A percentile compares a stretch with the other conserved stretches of the same genome.
phyloP scores from a whole-genome alignment of 2,888 invertebrate species.

The Adela reaumurella region DNA sequence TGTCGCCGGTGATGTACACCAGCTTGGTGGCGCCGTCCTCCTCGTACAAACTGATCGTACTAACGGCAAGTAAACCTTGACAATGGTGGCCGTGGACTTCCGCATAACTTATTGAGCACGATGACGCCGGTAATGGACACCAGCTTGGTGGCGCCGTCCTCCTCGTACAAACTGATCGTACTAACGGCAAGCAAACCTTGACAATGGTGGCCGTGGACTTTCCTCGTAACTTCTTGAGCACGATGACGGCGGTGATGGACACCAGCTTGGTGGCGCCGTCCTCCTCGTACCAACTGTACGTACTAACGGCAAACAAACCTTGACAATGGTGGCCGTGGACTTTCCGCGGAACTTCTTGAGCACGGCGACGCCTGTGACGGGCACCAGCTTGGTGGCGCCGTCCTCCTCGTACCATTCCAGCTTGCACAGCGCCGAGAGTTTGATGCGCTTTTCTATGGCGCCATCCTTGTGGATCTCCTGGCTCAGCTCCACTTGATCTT shows the following conservation, averaged over 20 bases:
- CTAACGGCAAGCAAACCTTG: too few species aligned
- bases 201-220: too few species aligned
- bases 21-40: slow-evolving; percentile 58
- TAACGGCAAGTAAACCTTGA: too few species aligned
- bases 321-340: too few species aligned
- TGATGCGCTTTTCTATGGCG: slow-evolving; percentile 59
- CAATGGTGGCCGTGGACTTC: too few species aligned
- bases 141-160: slow-evolving; percentile 56
- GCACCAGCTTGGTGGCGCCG: slow-evolving; percentile 56
- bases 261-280: slow-evolving; percentile 57
- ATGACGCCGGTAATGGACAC: slow-evolving; percentile 59
- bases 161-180: too few species aligned
- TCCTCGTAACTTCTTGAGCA: slow-evolving; percentile 52
- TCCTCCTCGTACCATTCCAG: slow-evolving; percentile 64
- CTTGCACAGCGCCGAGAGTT: slow-evolving; percentile 61
- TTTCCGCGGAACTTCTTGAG: slow-evolving; percentile 26
- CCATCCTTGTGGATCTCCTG: slow-evolving; percentile 40
- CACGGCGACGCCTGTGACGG: slow-evolving; percentile 57
- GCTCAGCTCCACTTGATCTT: slow-evolving; percentile 44
- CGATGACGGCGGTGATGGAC: slow-evolving; percentile 57
- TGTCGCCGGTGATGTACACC: slow-evolving; percentile 57
- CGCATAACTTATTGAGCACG: slow-evolving; percentile 32
- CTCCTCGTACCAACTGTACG: slow-evolving; percentile 66
- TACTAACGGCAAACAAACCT: too few species aligned
- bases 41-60: too few species aligned